These are phyloP conservation scores for Anguilla marmorata DNA, from an alignment of 2,797 vertebrate species.

Conservation along the genomic window DNA sequence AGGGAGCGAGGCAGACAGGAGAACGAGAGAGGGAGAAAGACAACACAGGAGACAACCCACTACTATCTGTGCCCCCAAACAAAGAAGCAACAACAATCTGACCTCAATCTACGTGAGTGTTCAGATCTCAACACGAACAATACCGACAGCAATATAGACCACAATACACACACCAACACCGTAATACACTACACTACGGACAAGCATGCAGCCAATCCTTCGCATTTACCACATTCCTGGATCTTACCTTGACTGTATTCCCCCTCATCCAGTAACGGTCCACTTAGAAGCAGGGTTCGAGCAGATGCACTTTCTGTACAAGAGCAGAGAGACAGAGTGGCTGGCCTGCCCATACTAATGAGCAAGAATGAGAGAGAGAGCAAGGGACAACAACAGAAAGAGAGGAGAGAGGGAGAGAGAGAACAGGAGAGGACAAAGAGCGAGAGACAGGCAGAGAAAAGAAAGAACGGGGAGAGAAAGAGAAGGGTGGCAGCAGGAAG, in stretches of 20 bases:
- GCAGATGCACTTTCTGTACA: not conserved
- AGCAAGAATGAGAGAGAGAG: not conserved
- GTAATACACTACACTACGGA: not conserved
- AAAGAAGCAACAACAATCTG: not conserved
- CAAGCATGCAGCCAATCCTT: not conserved
- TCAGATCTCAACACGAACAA: not conserved
- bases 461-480: not conserved
- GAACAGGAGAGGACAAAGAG: not conserved
- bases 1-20: not conserved
- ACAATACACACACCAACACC: not conserved
- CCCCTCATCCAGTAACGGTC: constrained; percentile 3
- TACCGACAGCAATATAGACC: not conserved
- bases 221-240: not conserved
- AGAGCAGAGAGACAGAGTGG: not conserved
- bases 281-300: not conserved
- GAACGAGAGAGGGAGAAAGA: not conserved
- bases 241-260: not conserved
- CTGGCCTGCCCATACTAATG: constrained; percentile 22
- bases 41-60: not conserved
- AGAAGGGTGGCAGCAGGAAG: not conserved
- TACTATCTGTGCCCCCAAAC: not conserved
- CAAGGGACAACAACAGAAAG: not conserved
- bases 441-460: not conserved
- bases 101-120: not conserved
- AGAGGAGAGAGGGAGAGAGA: not conserved